These are phyloP conservation scores for Toxotes chatareus DNA, from an alignment of 2,113 vertebrate genomes.

Conservation along the genomic window DNA sequence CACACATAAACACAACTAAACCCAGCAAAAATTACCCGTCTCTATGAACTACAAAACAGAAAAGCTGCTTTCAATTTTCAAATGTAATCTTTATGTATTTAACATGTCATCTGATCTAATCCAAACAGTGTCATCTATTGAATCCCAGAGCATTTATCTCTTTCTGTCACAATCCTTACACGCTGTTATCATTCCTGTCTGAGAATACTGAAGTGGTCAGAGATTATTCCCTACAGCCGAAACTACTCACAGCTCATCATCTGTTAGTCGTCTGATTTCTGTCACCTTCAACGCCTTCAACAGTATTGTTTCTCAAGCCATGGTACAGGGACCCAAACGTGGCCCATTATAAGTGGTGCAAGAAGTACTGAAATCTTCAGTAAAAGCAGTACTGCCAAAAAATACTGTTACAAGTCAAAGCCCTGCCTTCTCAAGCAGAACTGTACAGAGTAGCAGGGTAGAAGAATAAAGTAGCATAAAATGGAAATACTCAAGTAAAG, in stretches of 20 bases:
- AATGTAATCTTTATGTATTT: conserved; percentile 50
- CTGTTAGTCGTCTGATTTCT: conserved; percentile 43
- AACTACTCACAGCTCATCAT: conserved; percentile 48
- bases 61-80: conserved; percentile 42
- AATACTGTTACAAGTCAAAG: neutral
- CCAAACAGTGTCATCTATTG: conserved; percentile 47
- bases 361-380: neutral
- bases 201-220: conserved; percentile 60
- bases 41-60: conserved; percentile 31
- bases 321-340: neutral
- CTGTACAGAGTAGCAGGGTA: neutral
- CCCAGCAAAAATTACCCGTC: conserved; percentile 15
- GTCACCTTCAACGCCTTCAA: conserved; percentile 35
- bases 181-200: conserved; percentile 44
- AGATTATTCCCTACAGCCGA: conserved; percentile 63
- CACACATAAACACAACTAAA: conserved; percentile 38
- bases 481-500: neutral
- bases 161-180: conserved; percentile 24
- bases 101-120: conserved; percentile 57
- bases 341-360: neutral
- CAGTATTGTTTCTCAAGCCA: neutral
- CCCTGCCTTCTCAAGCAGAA: neutral
- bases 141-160: conserved; percentile 38
- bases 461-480: neutral
- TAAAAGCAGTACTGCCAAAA: rapidly evolving